Base-by-base conservation (phyloP, 1,140 invertebrate genomes). In the Cherax destructor region DNA sequence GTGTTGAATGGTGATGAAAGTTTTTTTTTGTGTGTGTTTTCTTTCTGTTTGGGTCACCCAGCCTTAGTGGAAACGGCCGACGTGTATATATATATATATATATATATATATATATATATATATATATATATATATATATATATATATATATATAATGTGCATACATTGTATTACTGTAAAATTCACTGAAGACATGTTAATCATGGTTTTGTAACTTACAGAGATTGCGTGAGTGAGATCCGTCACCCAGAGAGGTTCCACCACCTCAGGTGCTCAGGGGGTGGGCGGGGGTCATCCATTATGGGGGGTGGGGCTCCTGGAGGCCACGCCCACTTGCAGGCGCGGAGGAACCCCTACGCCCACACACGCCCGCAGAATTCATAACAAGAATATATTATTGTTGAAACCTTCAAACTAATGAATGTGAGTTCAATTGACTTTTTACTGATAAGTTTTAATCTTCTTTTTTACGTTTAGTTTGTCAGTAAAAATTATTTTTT, bases 241-340 rank as follows among this genome's bases (percentile, higher is more conserved):
- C 41, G 6, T 49, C 47, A 86, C 9, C 50, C 10, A n/a, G 4
- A 59, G 50, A 11, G 4, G 47, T n/a, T 10, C 10, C 30, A 3
- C 11, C 56, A 47, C 52, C 16, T 11, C 49, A 50, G 24, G n/a
- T 78, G 85, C 1, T 24, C 69, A 30, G 74, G 76, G 85, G 85
- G 85, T 56, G 52, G 85, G 85, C 52, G 74, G 85, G 74, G 85
- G 85, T 30, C 10, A 50, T 24, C 24, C 52, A 11, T 7, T 47
- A 87, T 87, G 85, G 85, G 85, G 56, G 50, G 50, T 52, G 76
- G 85, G 85, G 13, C 52, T 61, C 30, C n/a, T 52, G 74, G 49
- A 21, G 30, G 24, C 52, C 74, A 61, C 85, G 52, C 52, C 56
- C 85, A 87, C 85, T 21, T 50, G 6, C 16, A 78, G 49, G 49